These are phyloP conservation scores for Fregata magnificens DNA, from an alignment of 2,113 vertebrate genomes.

Conservation along the genomic window DNA sequence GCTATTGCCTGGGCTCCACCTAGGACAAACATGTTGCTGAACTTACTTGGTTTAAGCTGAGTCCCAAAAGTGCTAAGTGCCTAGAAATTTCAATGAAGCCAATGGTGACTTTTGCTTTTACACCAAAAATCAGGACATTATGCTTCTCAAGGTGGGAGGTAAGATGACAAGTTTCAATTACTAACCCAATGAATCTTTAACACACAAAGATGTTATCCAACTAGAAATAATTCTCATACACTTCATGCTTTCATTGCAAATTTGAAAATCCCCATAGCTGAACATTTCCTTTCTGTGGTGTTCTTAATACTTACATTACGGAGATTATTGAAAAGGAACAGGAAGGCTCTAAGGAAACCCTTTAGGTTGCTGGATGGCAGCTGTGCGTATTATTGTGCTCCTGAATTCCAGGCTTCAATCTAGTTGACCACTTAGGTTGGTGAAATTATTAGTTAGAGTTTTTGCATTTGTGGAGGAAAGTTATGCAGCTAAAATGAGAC, in stretches of 20 bases:
- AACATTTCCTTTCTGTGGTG: neutral
- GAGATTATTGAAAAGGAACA: neutral
- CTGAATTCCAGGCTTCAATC: neutral
- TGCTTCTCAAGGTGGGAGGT: neutral
- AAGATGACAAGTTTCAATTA: neutral
- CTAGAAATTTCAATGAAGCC: neutral
- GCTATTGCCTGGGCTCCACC: neutral
- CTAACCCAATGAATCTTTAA: neutral
- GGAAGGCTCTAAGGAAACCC: neutral
- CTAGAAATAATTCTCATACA: neutral
- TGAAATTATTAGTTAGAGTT: neutral
- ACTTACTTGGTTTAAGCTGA: neutral
- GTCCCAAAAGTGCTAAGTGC: neutral
- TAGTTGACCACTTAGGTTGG: neutral
- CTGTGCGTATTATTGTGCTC: neutral
- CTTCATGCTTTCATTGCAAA: neutral
- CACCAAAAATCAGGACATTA: neutral
- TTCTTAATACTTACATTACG: neutral
- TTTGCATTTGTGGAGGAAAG: neutral
- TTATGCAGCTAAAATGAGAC: neutral
- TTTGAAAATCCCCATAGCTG: neutral
- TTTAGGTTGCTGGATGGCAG: neutral
- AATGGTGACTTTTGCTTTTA: neutral
- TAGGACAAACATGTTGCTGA: neutral
- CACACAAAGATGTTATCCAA: neutral